These are phyloP conservation scores for Bubo scandiacus DNA, from an alignment of 2,113 vertebrate species.

Conservation along the genomic window DNA sequence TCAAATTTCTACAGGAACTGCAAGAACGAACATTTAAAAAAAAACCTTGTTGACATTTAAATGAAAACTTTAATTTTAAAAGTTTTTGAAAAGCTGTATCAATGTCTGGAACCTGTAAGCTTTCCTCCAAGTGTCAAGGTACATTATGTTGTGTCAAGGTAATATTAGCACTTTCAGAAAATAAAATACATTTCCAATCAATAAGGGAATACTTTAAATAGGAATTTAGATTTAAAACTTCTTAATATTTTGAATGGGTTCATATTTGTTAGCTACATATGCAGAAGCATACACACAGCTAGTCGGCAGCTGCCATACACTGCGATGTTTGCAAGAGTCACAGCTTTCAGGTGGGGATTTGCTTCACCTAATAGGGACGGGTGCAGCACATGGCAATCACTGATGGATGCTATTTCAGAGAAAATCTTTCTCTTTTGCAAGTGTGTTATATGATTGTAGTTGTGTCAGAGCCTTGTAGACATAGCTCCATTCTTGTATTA, in stretches of 20 bases:
- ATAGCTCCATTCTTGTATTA: background rate
- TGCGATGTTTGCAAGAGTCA: background rate
- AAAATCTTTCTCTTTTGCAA: background rate
- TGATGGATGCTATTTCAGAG: background rate
- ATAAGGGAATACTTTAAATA: background rate
- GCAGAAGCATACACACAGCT: background rate
- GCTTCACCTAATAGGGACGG: background rate
- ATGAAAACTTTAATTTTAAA: background rate
- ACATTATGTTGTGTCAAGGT: background rate
- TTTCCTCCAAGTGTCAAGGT: background rate
- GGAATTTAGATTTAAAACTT: background rate
- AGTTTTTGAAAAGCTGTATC: background rate
- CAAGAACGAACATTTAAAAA: background rate
- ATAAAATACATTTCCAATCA: background rate
- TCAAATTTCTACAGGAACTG: background rate
- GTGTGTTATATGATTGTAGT: background rate
- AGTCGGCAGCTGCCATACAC: accelerated
- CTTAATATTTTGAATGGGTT: background rate
- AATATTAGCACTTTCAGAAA: background rate
- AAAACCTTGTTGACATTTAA: background rate
- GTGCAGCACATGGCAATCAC: background rate
- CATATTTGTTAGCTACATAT: background rate
- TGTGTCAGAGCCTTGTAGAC: background rate
- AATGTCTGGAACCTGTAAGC: background rate
- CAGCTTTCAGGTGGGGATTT: background rate